phyloP scores from a whole-genome alignment of 2,113 vertebrate species.

The Pygoscelis antarcticus region DNA sequence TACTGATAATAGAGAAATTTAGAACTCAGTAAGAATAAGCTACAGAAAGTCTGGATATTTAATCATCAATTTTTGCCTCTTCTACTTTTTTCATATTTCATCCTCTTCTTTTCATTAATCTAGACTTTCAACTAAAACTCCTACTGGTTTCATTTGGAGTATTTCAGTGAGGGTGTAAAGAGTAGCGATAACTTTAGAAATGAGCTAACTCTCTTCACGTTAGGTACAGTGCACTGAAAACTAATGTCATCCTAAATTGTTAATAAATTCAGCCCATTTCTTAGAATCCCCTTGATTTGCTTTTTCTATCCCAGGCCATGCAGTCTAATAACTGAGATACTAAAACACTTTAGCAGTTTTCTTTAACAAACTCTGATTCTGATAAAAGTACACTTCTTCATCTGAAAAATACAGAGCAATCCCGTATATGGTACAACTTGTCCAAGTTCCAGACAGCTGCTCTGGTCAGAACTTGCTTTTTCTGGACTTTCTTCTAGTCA shows the following conservation, averaged over 20 bases:
- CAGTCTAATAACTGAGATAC: background rate
- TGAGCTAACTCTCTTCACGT: background rate
- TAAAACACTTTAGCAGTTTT: background rate
- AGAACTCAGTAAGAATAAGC: background rate
- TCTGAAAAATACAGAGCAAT: background rate
- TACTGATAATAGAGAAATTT: background rate
- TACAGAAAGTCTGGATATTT: background rate
- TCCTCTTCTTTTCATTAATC: background rate
- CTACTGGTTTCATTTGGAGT: background rate
- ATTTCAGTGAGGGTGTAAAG: background rate
- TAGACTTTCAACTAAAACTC: background rate
- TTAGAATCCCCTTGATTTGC: background rate
- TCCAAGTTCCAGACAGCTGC: background rate
- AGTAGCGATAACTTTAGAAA: background rate
- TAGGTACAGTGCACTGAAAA: background rate
- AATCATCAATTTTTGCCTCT: background rate
- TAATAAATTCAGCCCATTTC: background rate
- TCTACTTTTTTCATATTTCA: background rate
- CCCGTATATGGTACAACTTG: rapidly evolving
- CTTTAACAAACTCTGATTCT: background rate
- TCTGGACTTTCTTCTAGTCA: background rate
- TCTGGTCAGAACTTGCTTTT: background rate
- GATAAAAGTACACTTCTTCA: background rate
- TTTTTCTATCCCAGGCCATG: background rate
- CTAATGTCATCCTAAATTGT: background rate